These are phyloP conservation scores for Anser cygnoides DNA, from an alignment of 2,113 vertebrate genomes.

Conservation along the genomic window DNA sequence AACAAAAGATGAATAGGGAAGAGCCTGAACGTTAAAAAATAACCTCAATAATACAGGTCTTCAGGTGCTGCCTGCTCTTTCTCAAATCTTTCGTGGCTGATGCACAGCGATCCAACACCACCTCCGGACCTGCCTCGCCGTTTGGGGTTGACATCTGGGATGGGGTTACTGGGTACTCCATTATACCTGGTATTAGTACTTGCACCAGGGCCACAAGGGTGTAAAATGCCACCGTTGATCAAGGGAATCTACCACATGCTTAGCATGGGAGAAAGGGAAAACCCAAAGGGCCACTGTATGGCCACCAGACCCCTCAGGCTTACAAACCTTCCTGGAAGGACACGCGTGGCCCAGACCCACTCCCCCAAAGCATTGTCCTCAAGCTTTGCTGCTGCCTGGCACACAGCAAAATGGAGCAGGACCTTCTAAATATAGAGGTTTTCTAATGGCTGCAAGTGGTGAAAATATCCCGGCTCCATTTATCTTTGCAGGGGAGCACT, in stretches of 20 bases:
- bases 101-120: neutral
- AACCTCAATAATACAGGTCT: neutral
- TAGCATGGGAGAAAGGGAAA: neutral
- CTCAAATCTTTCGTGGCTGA: neutral
- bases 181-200: neutral
- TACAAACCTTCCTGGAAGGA: neutral
- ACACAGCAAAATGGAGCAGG: neutral
- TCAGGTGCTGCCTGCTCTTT: neutral
- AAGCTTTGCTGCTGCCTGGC: neutral
- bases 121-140: neutral
- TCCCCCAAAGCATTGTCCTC: neutral
- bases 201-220: neutral
- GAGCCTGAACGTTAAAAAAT: neutral
- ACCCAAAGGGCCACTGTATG: fast-evolving
- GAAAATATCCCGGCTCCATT: constrained; percentile 10
- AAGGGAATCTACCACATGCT: fast-evolving
- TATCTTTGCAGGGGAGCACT: constrained; percentile 11
- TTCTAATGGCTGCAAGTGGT: neutral
- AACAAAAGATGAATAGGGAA: neutral
- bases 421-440: constrained; percentile 49
- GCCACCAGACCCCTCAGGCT: neutral
- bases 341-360: neutral
- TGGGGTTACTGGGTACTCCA: fast-evolving
- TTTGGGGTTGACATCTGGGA: neutral
- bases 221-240: neutral